Percentiles rank a stretch among this genome's conserved stretches.
These are phyloP conservation scores for Venusia cambrica DNA, from an alignment of 2,888 invertebrate species.

Conservation along the genomic window DNA sequence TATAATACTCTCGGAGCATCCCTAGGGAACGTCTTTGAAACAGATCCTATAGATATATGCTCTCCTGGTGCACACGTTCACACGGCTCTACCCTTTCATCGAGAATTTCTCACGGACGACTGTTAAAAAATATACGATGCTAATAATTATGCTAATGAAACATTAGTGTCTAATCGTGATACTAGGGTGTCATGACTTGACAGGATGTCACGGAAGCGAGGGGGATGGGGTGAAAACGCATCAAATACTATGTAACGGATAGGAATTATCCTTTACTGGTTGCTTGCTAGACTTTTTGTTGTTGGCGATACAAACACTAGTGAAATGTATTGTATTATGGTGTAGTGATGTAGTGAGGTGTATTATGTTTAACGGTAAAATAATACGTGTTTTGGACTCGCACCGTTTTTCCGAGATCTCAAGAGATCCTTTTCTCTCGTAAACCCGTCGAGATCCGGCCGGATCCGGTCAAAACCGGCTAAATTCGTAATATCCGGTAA, in stretches of 20 bases:
- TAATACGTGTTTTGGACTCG: constrained; percentile 27
- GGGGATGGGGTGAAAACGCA: too few relatives aligned
- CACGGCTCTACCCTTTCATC: constrained; percentile 45
- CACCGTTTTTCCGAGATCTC: constrained; percentile 37
- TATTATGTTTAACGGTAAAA: constrained; percentile 23
- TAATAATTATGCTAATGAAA: too few relatives aligned
- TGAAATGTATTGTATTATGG: too few relatives aligned
- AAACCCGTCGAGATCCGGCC: too few relatives aligned
- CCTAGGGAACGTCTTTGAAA: constrained; percentile 35
- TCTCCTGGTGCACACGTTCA: constrained; percentile 43
- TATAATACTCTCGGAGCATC: constrained; percentile 46
- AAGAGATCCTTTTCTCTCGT: too few relatives aligned
- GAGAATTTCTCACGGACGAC: constrained; percentile 17
- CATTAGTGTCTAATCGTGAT: constrained; percentile 41
- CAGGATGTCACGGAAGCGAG: constrained; percentile 41
- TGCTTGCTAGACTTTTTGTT: too few relatives aligned
- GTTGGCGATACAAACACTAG: too few relatives aligned
- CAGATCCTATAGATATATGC: constrained; percentile 36
- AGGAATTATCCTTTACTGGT: too few relatives aligned
- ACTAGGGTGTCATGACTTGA: constrained; percentile 53
- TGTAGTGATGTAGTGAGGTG: too few relatives aligned
- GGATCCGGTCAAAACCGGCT: constrained; percentile 36
- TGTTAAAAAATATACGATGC: constrained; percentile 23
- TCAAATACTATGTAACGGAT: too few relatives aligned
- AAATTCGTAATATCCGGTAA: constrained; percentile 45